Conservation (phyloP, 2,113 vertebrate species). For the Etheostoma spectabile region DNA sequence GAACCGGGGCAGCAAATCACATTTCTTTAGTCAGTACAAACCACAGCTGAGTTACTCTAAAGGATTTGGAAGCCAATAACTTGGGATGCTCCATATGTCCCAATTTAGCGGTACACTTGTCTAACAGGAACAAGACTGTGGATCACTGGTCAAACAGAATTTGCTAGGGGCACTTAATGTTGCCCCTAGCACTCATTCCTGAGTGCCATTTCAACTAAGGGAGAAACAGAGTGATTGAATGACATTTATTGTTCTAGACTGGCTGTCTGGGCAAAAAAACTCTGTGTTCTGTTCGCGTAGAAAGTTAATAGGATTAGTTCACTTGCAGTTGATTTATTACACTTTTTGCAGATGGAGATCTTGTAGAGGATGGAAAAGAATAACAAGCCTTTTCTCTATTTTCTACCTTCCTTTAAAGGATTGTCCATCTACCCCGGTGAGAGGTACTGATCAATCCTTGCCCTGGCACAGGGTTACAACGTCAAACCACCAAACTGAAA, state of each 20-base stretch:
- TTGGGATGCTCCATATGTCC: conserved; percentile 25
- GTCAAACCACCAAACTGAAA: conserved; percentile 76
- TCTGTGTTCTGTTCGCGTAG: conserved; percentile 40
- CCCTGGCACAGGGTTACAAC: conserved; percentile 54
- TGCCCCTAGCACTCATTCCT: conserved; percentile 39
- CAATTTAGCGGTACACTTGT: conserved; percentile 39
- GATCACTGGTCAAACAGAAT: conserved; percentile 52
- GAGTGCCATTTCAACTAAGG: conserved; percentile 34
- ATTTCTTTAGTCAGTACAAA: background rate
- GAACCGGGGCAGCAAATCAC: background rate
- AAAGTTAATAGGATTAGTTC: conserved; percentile 58
- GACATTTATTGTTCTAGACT: conserved; percentile 53
- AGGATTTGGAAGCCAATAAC: background rate
- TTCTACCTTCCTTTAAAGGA: conserved; percentile 46
- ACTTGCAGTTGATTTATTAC: conserved; percentile 43
- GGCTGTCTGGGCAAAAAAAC: conserved; percentile 43
- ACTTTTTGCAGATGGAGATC: conserved; percentile 41
- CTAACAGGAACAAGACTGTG: conserved; percentile 32
- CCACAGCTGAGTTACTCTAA: background rate
- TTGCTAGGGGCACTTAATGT: conserved; percentile 42
- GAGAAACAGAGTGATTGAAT: conserved; percentile 48
- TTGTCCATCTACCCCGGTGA: conserved; percentile 51
- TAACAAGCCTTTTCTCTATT: conserved; percentile 44
- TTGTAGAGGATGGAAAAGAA: conserved; percentile 40
- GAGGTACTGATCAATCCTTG: conserved; percentile 69